Evolutionary conservation across 2,797 vertebrate species (phyloP), one percentile per base, ranked within the genome.

Genomic region (Sarcophilus harrisii): DNA sequence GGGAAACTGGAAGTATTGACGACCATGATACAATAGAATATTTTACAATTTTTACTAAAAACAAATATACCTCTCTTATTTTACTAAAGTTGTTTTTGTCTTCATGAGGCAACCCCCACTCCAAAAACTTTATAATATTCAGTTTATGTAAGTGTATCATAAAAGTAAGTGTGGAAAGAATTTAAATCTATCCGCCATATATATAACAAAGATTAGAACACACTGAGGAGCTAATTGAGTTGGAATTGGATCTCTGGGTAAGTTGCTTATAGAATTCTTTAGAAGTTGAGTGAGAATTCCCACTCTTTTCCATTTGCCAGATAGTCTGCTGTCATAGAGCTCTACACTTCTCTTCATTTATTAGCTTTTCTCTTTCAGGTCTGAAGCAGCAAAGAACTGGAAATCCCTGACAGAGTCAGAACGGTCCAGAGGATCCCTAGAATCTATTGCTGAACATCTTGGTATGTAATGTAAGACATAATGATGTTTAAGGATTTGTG

Each of bases 351-450:
- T 94, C 96, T 96, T 55, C 92, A 45, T 89, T 91, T 30, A 89
- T 96, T 95, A 57, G 92, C 97, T 97, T 98, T 98, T 98, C 95
- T 89, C 62, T 45, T 93, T 92, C 93, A 99, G 99, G 96, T 97
- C 99, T 93, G 99, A 99, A 97, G 98, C 98, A n/a, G 97, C 98
- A 96, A 99, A 99, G 95, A 99, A 97, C 94, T 99, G 99, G 98
- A 99, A 98, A 96, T 98, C 98, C 18, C 96, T 99, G 62, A 97
- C 99, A 93, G 99, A 99, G n/a, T 97, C 99, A 66, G 99, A 99
- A 96, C 97, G 98, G 97, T 98, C 97, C 32, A 98, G 97, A 98
- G 96, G 97, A 57, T 98, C 98, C 94, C 93, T 98, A 94, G 98
- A 99, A 94, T 98, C 98, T 52, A 98, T 99, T 97, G 98, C 98